Base-by-base conservation (phyloP, 2,113 vertebrate species). In the Odocoileus virginianus region DNA sequence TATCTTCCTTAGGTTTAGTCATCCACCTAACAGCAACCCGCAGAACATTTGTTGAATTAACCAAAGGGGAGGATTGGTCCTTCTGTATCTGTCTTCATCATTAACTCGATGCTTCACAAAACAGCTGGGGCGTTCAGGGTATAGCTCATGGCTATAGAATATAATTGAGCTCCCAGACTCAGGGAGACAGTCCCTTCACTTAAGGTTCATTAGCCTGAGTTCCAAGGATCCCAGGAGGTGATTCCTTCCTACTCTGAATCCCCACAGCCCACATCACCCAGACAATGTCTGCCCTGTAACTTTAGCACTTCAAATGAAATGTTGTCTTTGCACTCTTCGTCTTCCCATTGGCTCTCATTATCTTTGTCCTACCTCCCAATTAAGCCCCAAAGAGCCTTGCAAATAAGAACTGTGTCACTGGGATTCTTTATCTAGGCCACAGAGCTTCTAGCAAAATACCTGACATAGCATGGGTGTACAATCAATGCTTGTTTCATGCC, bases 141-240 rank as follows among this genome's bases (percentile, higher is more conserved):
- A 85, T 13, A 97, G 94, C 91, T 96, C 10, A 6, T 7, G 55
- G 93, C 97, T 94, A 78, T 54, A 55, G 55, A 78, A 83, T 36
- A 57, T 91, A 97, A 98, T 64, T 97, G 95, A 96, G 60, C 47
- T 94, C 81, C 60, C 64, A 88, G 89, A 93, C 83, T 88, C 21
- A 28, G 27, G 15, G 40, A 98, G 67, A 74, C 82, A 95, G 25
- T 78, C 64, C 58, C 93, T 96, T 86, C 95, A 97, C 50, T 97
- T 96, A 97, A 86, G 67, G 28, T 78, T 97, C 96, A 97, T 98
- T 97, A 97, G 64, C 87, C 64, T 54, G 33, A 61, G 76, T 83
- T 94, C 76, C 88, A 36, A 89, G 23, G 11, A 89, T 93, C 97
- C 96, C 97, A 96, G 84, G 92, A 76, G 95, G 71, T 43, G 45